These are phyloP conservation scores for Lepidocyrtinus sp. DNA, from an alignment of 2,888 invertebrate species.

Conservation along the genomic window DNA sequence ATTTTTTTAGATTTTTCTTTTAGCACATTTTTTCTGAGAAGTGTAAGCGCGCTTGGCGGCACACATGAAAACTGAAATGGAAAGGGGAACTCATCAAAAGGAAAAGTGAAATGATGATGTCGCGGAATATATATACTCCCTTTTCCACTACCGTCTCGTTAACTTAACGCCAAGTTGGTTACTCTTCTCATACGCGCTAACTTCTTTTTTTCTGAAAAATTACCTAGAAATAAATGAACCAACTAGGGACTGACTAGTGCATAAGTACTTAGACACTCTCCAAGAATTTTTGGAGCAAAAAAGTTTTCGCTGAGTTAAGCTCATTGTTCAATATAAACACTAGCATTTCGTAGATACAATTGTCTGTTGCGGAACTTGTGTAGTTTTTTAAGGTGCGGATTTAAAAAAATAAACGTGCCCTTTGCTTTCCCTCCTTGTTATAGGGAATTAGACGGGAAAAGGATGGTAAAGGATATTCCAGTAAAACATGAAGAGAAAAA, in stretches of 20 bases:
- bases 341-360: background rate
- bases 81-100: constrained; percentile 24
- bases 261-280: constrained; percentile 15
- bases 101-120: constrained; percentile 23
- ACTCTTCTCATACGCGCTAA: background rate
- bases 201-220: background rate
- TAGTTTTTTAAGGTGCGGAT: background rate
- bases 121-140: background rate
- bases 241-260: background rate
- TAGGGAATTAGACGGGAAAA: background rate
- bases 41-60: background rate
- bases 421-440: background rate
- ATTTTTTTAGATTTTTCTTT: background rate
- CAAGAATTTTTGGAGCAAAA: constrained; percentile 5
- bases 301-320: background rate
- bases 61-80: background rate
- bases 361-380: background rate
- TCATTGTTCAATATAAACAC: background rate
- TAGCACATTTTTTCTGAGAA: background rate
- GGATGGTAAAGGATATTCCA: background rate
- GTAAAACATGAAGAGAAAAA: background rate
- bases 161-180: constrained; percentile 11
- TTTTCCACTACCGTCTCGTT: constrained; percentile 34
- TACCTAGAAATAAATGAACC: background rate
- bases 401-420: background rate